Evolutionary conservation across 2,113 vertebrate genomes (phyloP).

Genomic region (Lonchura striata): DNA sequence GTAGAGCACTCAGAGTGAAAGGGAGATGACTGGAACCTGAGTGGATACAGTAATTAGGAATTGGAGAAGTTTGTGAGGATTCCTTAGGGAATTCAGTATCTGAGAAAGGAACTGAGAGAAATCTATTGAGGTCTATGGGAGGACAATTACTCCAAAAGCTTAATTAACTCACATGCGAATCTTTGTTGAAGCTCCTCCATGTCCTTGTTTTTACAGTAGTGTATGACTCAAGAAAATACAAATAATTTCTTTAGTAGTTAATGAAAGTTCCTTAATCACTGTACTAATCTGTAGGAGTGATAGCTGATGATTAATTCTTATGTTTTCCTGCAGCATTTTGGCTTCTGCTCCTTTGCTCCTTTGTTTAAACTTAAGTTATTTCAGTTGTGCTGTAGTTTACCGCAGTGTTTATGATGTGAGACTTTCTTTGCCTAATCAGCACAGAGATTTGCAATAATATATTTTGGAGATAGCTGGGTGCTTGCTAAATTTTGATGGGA

Average conservation of each 20-base stretch:
- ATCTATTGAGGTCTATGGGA: conserved; percentile 12
- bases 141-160: conserved; percentile 25
- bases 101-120: conserved; percentile 2
- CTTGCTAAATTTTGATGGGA: background rate
- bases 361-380: background rate
- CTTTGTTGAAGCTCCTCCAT: background rate
- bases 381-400: background rate
- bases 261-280: background rate
- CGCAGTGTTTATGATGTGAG: background rate
- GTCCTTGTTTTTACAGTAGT: background rate
- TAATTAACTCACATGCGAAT: conserved; percentile 29
- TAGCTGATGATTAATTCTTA: background rate
- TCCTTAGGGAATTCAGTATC: conserved; percentile 8
- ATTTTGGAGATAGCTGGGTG: background rate
- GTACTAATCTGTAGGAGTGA: background rate
- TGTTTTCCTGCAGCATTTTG: background rate
- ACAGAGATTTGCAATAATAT: background rate
- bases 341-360: background rate
- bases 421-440: background rate
- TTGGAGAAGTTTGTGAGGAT: background rate
- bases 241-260: background rate
- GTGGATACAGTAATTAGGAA: conserved; percentile 51
- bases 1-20: background rate
- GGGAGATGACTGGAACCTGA: conserved; percentile 9
- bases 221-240: background rate